Percentiles rank a stretch among this genome's conserved stretches.
These are phyloP conservation scores for Tokudaia muenninki DNA, from an alignment of 2,797 vertebrate genomes.

Conservation along the genomic window DNA sequence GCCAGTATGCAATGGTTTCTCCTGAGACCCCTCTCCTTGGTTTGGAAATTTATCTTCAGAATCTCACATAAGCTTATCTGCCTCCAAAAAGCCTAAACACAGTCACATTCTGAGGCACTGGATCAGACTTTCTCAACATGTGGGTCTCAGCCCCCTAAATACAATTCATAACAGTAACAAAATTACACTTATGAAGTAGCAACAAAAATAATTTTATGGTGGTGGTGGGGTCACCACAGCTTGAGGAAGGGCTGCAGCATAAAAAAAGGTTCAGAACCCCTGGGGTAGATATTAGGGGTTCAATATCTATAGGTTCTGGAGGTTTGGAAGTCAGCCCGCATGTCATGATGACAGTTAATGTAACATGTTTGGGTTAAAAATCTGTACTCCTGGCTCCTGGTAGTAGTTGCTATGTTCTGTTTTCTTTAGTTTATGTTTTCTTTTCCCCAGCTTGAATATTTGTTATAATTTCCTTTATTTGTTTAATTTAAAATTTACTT, in stretches of 20 bases:
- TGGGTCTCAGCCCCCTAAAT: neutral
- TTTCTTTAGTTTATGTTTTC: neutral
- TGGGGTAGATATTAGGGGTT: neutral
- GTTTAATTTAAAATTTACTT: slow-evolving; percentile 12
- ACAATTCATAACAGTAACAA: neutral
- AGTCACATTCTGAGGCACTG: neutral
- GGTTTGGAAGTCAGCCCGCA: neutral
- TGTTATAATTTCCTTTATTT: neutral
- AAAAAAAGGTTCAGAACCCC: too few species aligned
- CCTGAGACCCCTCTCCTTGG: neutral
- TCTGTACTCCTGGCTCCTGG: neutral
- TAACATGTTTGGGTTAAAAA: neutral
- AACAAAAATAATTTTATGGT: neutral
- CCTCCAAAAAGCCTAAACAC: neutral
- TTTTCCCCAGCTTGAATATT: neutral
- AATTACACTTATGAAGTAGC: neutral
- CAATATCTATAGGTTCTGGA: neutral
- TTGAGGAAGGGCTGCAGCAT: neutral
- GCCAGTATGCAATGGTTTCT: neutral
- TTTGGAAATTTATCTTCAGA: neutral
- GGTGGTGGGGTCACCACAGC: neutral
- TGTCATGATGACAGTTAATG: neutral
- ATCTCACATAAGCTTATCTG: neutral
- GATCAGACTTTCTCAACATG: neutral
- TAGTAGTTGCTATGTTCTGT: neutral